These are phyloP conservation scores for Tetragnatha montana DNA, from an alignment of 2,888 invertebrate genomes.

Conservation along the genomic window DNA sequence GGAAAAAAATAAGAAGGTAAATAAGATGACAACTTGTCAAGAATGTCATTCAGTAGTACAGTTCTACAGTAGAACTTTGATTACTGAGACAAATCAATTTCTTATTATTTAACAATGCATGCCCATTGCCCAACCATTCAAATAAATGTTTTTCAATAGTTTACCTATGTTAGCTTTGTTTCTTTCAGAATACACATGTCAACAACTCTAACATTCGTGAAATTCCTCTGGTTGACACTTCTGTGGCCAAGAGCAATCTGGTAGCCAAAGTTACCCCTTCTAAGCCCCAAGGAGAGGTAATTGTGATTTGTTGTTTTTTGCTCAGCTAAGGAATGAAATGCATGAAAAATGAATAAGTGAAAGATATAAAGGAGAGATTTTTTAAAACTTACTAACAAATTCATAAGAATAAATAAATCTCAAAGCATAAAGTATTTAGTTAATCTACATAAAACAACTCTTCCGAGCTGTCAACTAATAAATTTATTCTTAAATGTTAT, in stretches of 20 bases:
- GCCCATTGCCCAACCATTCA: no score
- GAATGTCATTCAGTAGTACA: not conserved
- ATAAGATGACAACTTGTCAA: not conserved
- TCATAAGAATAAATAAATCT: not conserved
- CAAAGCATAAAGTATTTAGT: not conserved
- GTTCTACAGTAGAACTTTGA: not conserved
- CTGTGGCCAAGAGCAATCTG: not conserved
- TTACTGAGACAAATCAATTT: not conserved
- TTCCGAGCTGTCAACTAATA: no score
- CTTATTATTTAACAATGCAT: not conserved
- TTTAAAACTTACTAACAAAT: not conserved
- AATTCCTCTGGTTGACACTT: slow-evolving; percentile 63
- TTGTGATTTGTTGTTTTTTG: not conserved
- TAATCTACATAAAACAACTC: not conserved
- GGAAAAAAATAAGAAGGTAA: not conserved
- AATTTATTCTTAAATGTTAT: not conserved
- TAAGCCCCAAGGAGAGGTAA: slow-evolving; percentile 58
- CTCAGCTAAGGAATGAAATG: not conserved
- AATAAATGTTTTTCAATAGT: not conserved
- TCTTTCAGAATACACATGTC: slow-evolving; percentile 52
- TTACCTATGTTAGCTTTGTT: not conserved
- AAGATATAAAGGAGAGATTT: no score
- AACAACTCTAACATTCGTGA: slow-evolving; percentile 67
- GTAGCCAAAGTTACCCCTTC: not conserved
- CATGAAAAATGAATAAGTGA: no score